phyloP scores from a whole-genome alignment of 2,888 invertebrate species.

The Erpobdella octoculata region DNA sequence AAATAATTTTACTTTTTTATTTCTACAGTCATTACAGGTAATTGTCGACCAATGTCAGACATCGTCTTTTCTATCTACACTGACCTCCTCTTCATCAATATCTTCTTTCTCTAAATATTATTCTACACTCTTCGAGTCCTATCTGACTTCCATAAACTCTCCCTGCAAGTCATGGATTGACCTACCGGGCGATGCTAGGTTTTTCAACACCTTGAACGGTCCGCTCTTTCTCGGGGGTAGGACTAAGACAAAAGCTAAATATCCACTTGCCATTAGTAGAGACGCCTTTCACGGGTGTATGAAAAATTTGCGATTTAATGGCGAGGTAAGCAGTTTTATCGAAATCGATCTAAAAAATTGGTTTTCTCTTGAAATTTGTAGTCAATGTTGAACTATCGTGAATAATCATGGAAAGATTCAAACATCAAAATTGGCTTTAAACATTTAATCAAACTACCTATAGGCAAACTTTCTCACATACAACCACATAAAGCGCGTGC shows the following conservation, averaged over 20 bases:
- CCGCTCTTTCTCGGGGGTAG: slow-evolving; percentile 77
- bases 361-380: no score
- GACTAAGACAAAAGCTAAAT: not conserved
- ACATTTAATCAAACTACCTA: no score
- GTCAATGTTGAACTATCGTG: no score
- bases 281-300: slow-evolving; percentile 75
- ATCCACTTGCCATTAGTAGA: slow-evolving; percentile 33
- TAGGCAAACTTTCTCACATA: no score
- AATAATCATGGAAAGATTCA: no score
- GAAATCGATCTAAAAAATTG: no score
- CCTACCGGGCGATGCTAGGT: slow-evolving; percentile 89
- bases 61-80: not conserved
- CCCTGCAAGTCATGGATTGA: slow-evolving; percentile 78
- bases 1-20: not conserved
- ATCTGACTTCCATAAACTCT: slow-evolving; percentile 76
- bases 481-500: no score
- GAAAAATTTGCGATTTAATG: slow-evolving; percentile 24
- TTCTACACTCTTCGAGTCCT: slow-evolving; percentile 64
- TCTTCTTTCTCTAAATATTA: slow-evolving; percentile 84
- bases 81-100: slow-evolving; percentile 57
- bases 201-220: slow-evolving; percentile 81
- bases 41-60: not conserved
- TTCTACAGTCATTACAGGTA: not conserved
- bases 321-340: slow-evolving; percentile 56
- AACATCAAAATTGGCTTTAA: no score